Percentiles rank a stretch among this genome's conserved stretches.
Evolutionary conservation across 2,113 vertebrate genomes (phyloP).

Genomic region (Pungitius pungitius): DNA sequence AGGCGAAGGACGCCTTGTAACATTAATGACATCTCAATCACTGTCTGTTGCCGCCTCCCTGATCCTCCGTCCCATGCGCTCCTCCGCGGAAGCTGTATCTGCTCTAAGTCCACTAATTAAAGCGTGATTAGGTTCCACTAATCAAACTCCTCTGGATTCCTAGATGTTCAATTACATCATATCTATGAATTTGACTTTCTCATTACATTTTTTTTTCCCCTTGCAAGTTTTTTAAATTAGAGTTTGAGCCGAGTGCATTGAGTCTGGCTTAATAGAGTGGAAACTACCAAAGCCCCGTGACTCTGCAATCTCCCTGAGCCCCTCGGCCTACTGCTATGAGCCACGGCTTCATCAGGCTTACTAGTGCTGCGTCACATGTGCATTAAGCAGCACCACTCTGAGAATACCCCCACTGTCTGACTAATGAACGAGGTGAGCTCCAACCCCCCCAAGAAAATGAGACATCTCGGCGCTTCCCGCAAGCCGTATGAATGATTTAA

Average conservation of each 20-base stretch:
- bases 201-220: conserved; percentile 73
- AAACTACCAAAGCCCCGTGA: conserved; percentile 80
- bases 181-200: conserved; percentile 83
- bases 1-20: conserved; percentile 42
- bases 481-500: conserved; percentile 77
- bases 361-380: conserved; percentile 72
- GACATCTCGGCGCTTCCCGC: conserved; percentile 43
- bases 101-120: conserved; percentile 79
- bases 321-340: conserved; percentile 69
- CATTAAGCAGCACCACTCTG: conserved; percentile 56
- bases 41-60: conserved; percentile 50
- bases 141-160: conserved; percentile 77
- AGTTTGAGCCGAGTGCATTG: conserved; percentile 66
- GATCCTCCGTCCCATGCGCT: conserved; percentile 27
- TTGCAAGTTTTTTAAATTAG: conserved; percentile 78
- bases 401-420: conserved; percentile 61
- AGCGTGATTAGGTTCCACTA: conserved; percentile 77
- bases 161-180: conserved; percentile 82
- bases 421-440: conserved; percentile 71
- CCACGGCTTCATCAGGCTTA: conserved; percentile 79
- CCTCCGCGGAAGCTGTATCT: conserved; percentile 50
- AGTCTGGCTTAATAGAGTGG: conserved; percentile 81
- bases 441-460: conserved; percentile 48
- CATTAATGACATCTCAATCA: conserved; percentile 62
- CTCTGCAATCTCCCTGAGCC: conserved; percentile 75